These are phyloP conservation scores for Speoplatyrhinus poulsoni DNA, from an alignment of 2,113 vertebrate genomes.

Conservation along the genomic window DNA sequence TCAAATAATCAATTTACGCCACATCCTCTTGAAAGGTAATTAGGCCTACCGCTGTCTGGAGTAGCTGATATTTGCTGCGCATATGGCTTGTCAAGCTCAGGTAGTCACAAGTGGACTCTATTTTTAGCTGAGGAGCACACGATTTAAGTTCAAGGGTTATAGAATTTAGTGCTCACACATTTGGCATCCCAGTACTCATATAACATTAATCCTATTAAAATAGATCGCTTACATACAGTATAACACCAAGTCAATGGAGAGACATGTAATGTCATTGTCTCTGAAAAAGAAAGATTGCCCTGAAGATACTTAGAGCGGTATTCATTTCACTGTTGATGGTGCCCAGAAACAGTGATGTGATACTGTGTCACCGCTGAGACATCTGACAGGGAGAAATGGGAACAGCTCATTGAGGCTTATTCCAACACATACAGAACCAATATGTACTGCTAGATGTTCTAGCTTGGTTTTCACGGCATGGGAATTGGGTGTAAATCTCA, in stretches of 20 bases:
- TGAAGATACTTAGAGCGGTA: conserved; percentile 66
- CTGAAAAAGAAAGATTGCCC: conserved; percentile 63
- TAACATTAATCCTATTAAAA: conserved; percentile 73
- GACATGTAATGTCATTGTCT: conserved; percentile 70
- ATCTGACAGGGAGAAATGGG: conserved; percentile 58
- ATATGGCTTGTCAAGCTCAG: conserved; percentile 1
- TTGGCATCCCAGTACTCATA: background rate
- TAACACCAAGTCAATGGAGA: conserved; percentile 61
- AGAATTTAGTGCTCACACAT: conserved; percentile 33
- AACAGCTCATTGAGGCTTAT: conserved; percentile 57
- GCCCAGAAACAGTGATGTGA: conserved; percentile 46
- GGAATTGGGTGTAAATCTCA: background rate
- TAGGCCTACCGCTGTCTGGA: background rate
- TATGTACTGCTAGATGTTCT: conserved; percentile 33
- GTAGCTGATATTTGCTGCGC: conserved; percentile 4
- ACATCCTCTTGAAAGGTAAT: background rate
- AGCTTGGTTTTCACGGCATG: background rate
- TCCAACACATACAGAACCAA: conserved; percentile 52
- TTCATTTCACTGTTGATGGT: conserved; percentile 68
- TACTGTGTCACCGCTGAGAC: conserved; percentile 57
- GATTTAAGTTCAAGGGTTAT: conserved; percentile 23
- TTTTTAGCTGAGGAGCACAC: conserved; percentile 20
- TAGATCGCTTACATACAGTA: conserved; percentile 67
- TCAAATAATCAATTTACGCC: conserved; percentile 23
- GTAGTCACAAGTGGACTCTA: conserved; percentile 14